phyloP scores from a whole-genome alignment of 2,888 invertebrate species.

The Augiades crinisus region DNA sequence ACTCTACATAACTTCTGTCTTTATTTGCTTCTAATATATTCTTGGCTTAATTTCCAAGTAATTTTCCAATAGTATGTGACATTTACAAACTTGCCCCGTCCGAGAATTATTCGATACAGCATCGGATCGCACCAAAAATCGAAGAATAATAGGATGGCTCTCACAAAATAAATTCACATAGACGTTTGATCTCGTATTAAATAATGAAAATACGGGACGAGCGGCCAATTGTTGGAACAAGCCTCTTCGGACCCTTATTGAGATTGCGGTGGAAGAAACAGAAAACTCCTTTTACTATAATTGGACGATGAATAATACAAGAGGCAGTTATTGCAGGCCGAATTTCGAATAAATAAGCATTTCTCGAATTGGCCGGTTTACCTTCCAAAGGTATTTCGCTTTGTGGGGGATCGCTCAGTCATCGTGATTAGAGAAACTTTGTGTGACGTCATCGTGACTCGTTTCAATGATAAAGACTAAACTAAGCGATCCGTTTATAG shows the following conservation, averaged over 20 bases:
- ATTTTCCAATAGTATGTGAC: too few species aligned
- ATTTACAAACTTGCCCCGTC: too few species aligned
- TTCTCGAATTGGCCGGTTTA: conserved; percentile 39
- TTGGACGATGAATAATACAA: conserved; percentile 81
- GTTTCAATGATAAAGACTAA: background rate
- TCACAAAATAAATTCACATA: conserved; percentile 34
- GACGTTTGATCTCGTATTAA: conserved; percentile 59
- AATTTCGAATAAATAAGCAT: conserved; percentile 61
- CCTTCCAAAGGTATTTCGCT: conserved; percentile 21
- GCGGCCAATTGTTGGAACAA: conserved; percentile 62
- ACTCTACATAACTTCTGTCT: too few species aligned
- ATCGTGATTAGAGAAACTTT: conserved; percentile 16
- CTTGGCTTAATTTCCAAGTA: too few species aligned
- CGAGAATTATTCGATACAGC: too few species aligned
- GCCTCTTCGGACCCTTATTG: conserved; percentile 48
- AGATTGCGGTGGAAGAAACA: conserved; percentile 45
- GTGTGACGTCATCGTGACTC: conserved; percentile 14
- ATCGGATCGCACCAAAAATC: background rate
- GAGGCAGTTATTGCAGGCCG: conserved; percentile 68
- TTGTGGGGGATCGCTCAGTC: conserved; percentile 6
- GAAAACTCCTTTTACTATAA: conserved; percentile 78
- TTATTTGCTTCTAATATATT: too few species aligned
- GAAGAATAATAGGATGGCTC: conserved; percentile 32
- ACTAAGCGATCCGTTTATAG: background rate
- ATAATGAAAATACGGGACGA: conserved; percentile 56